Evolutionary conservation across 2,888 invertebrate genomes (phyloP), one percentile per base, ranked within the genome.

Genomic region (Encarsia formosa): DNA sequence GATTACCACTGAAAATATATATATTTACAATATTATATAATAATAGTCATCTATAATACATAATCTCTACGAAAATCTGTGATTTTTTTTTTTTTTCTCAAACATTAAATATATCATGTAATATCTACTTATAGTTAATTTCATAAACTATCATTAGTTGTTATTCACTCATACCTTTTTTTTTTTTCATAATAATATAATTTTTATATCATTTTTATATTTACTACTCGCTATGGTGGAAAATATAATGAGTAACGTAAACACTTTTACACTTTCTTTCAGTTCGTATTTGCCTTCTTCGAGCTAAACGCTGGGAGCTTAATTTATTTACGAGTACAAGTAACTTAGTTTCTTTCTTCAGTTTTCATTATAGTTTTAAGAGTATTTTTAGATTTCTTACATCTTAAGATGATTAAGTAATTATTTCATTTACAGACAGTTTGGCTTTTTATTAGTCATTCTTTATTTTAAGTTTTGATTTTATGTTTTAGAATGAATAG

Each of bases 1-100:
- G 9, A 15, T 15, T 37, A 19, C 11, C 11, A 20, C 20, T 37
- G 19, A 2, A 11, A 11, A 37, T 18, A 15, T 32, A 23, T 37
- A 49, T 52, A 52, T 51, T 31, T 48, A 50, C 47, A 50, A 50
- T 50, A 54, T 42, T 47, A 40, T 43, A 54, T 41, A 38, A 42
- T 50, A 35, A 41, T 47, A 13, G n/a, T 32, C 44, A 50, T 50
- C 47, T 47, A 54, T 41, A n/a, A 52, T 48, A 49, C 19, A 29
- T 43, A 47, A n/a, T 50, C 50, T 54, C 43, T 54, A 54, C 39
- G 47, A 47, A 47, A 47, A 54, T 54, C 16, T 31, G 43, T 26
- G 20, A 34, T 31, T 31, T 43, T 19, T 45, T 8, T 19, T 16
- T 18, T 42, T 42, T 13, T 5, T 24, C 41, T 48, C 31, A 44